Conservation (phyloP, 1,140 invertebrate species). For the Leguminivora glycinivorella region DNA sequence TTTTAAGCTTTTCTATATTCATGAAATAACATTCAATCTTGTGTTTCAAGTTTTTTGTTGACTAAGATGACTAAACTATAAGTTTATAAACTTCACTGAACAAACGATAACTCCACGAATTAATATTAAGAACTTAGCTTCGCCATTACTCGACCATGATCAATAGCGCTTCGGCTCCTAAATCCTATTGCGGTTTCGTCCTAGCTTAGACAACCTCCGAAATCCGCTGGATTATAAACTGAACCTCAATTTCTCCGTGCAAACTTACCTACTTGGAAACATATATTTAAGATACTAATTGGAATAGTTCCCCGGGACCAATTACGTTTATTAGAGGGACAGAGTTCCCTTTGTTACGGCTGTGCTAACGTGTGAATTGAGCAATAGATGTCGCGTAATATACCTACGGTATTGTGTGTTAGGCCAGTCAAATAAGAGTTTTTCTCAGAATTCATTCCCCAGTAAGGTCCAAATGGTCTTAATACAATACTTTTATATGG, state of each 20-base stretch:
- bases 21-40: no score
- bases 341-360: constrained; percentile 48
- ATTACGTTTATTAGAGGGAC: constrained; percentile 63
- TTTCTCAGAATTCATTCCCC: no score
- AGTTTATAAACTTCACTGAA: constrained; percentile 16
- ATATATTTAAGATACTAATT: constrained; percentile 42
- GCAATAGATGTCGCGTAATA: constrained; percentile 33
- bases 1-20: no score
- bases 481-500: no score
- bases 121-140: constrained; percentile 23
- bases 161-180: constrained; percentile 10
- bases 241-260: constrained; percentile 7
- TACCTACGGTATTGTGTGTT: background rate
- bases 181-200: constrained; percentile 24
- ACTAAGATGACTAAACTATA: background rate
- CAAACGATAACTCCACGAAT: constrained; percentile 21
- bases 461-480: no score
- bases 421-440: no score
- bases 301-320: constrained; percentile 56
- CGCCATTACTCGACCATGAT: constrained; percentile 19
- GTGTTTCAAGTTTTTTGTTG: no score
- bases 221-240: constrained; percentile 13
- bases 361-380: constrained; percentile 52
- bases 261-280: constrained; percentile 23
- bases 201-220: constrained; percentile 14